Conservation (phyloP, 2,113 vertebrate genomes). For the Andinoacara biseriatus region DNA sequence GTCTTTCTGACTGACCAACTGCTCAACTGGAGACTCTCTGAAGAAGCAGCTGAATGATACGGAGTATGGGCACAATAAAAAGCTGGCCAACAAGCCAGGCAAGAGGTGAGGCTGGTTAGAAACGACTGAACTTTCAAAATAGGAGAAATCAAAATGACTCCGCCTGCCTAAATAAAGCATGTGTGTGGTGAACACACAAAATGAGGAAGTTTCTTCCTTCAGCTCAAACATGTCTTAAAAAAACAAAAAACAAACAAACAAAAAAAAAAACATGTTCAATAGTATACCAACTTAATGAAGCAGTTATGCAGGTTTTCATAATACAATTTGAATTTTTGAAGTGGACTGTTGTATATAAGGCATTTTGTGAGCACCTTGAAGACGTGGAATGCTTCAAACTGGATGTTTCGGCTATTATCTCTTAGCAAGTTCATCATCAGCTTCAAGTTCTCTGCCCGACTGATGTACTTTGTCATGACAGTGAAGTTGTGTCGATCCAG, state of each 20-base stretch:
- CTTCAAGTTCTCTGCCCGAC: constrained; percentile 95
- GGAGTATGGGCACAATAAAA: background rate
- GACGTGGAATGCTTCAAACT: constrained; percentile 98
- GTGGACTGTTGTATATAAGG: background rate
- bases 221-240: background rate
- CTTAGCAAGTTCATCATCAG: constrained; percentile 97
- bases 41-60: background rate
- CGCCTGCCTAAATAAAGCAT: background rate
- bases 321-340: background rate
- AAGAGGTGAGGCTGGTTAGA: background rate
- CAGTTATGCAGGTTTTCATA: background rate
- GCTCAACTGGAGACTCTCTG: background rate
- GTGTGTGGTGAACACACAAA: background rate
- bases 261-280: background rate
- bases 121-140: background rate
- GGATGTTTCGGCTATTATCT: constrained; percentile 97
- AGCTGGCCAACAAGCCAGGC: background rate
- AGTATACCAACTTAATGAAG: background rate
- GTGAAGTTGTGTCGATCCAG: constrained; percentile 96
- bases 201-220: background rate
- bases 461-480: constrained; percentile 97
- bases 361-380: constrained; percentile 86
- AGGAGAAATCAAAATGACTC: background rate
- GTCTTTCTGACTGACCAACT: background rate
- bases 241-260: background rate